phyloP scores from a whole-genome alignment of 2,797 vertebrate species.

The Tenualosa ilisha region DNA sequence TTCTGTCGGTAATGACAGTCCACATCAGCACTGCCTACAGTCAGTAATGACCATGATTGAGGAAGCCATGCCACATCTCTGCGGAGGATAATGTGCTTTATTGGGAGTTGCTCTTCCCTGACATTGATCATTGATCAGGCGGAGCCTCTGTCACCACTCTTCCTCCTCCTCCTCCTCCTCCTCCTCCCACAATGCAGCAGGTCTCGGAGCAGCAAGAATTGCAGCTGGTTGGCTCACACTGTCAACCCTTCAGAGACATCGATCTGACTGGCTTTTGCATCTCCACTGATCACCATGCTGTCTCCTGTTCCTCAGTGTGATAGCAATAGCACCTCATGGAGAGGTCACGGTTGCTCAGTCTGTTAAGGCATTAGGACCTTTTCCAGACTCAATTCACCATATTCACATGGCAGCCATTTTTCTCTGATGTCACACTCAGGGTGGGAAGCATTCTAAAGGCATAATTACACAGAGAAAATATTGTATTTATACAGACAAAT shows the following conservation, averaged over 20 bases:
- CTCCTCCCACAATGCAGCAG: not conserved
- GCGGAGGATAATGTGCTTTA: not conserved
- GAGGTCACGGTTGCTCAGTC: not conserved
- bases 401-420: too few species aligned
- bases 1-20: not conserved
- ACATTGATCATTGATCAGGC: not conserved
- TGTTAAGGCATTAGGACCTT: not conserved
- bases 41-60: conserved; percentile 16
- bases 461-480: too few species aligned
- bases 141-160: not conserved
- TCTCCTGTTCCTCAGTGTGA: not conserved
- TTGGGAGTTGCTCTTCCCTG: not conserved
- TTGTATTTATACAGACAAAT: too few species aligned
- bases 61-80: not conserved
- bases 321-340: not conserved
- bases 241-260: not conserved
- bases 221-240: not conserved
- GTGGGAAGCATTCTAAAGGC: too few species aligned
- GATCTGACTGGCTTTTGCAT: not conserved
- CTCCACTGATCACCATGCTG: not conserved
- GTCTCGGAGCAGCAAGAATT: not conserved
- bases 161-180: not conserved
- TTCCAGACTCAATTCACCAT: not conserved
- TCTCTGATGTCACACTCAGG: too few species aligned
- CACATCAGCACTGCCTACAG: not conserved